phyloP scores from a whole-genome alignment of 1,140 invertebrate genomes.

The Drosophila ananassae region DNA sequence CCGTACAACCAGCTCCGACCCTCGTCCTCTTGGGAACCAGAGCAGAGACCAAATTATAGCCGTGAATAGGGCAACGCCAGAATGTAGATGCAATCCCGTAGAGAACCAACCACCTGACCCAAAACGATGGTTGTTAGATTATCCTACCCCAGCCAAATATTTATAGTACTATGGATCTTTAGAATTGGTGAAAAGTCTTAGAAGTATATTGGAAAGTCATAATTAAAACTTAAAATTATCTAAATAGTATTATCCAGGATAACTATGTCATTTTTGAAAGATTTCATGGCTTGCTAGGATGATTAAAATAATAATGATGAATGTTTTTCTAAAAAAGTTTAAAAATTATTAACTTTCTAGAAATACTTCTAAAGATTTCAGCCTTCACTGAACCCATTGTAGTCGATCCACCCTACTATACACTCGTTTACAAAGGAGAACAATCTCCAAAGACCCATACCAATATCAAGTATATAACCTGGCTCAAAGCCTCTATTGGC shows the following conservation, averaged over 20 bases:
- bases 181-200: neutral
- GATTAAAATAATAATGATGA: too few species aligned
- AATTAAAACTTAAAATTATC: neutral
- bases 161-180: conserved; percentile 10
- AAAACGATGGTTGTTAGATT: conserved; percentile 47
- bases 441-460: conserved; percentile 13
- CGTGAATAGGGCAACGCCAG: neutral
- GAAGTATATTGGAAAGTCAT: neutral
- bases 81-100: conserved; percentile 37
- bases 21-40: conserved; percentile 8
- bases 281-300: too few species aligned
- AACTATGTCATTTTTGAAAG: too few species aligned
- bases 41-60: neutral
- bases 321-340: too few species aligned
- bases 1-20: conserved; percentile 28
- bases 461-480: conserved; percentile 42
- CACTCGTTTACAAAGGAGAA: conserved; percentile 36
- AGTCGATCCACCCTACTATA: conserved; percentile 16
- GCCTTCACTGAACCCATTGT: neutral
- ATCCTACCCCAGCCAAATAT: conserved; percentile 25
- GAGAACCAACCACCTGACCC: conserved; percentile 45
- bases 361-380: neutral
- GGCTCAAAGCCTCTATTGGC: neutral
- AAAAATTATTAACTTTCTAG: neutral
- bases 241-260: too few species aligned